These are phyloP conservation scores for Belgica antarctica DNA, from an alignment of 2,888 invertebrate species.

Conservation along the genomic window DNA sequence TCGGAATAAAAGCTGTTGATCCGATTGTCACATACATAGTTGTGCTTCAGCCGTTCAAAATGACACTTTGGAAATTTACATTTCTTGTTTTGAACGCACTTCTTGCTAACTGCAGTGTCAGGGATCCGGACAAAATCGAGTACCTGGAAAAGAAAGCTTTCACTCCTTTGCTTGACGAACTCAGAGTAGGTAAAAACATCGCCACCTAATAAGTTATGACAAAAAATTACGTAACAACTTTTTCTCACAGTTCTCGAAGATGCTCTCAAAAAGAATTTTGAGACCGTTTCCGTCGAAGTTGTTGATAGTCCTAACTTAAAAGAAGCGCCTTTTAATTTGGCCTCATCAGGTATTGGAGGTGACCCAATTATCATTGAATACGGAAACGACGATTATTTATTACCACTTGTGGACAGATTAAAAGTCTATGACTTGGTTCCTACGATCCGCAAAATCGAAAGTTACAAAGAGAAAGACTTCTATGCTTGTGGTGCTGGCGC, in stretches of 20 bases:
- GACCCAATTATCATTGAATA: constrained; percentile 71
- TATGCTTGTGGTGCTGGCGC: constrained; percentile 89
- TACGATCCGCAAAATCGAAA: constrained; percentile 55
- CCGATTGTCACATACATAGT: no score
- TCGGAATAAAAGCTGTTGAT: no score
- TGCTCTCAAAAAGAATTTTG: constrained; percentile 70
- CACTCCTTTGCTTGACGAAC: background rate
- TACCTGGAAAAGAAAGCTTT: background rate
- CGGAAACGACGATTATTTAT: constrained; percentile 78
- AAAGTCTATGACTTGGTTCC: constrained; percentile 73
- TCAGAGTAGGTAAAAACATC: constrained; percentile 4
- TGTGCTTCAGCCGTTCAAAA: no score
- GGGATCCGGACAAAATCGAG: background rate
- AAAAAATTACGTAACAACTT: background rate
- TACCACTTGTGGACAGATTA: constrained; percentile 70
- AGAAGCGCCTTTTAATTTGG: constrained; percentile 72
- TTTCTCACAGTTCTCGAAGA: constrained; percentile 64
- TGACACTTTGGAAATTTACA: background rate
- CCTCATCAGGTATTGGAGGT: constrained; percentile 68
- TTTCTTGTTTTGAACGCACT: background rate
- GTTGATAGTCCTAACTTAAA: constrained; percentile 84
- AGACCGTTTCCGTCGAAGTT: constrained; percentile 67
- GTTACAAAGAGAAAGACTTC: constrained; percentile 25
- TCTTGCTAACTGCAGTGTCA: background rate
- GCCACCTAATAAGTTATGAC: background rate